These are phyloP conservation scores for Drosophila imparisetae DNA, from an alignment of 2,888 invertebrate genomes.

Conservation along the genomic window DNA sequence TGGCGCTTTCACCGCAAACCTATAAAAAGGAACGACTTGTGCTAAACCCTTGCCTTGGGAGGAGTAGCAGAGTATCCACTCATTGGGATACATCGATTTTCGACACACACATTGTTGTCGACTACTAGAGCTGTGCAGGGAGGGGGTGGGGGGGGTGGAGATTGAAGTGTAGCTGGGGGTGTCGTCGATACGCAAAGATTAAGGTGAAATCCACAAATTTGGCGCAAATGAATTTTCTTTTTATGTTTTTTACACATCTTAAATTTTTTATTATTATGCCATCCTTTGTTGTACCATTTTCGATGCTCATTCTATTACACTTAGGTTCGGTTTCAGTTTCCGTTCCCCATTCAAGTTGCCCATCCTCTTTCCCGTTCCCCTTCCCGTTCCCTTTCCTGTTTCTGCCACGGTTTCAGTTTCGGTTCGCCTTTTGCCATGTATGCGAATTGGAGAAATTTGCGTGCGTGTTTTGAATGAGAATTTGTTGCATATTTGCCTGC, in stretches of 20 bases:
- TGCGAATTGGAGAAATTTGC: constrained; percentile 80
- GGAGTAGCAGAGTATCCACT: constrained; percentile 42
- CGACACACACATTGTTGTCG: constrained; percentile 69
- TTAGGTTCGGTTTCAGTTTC: constrained; percentile 66
- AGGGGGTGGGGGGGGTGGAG: too few relatives aligned
- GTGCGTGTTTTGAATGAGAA: constrained; percentile 82
- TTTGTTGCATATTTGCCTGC: constrained; percentile 80
- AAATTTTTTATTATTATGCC: constrained; percentile 79
- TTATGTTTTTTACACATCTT: constrained; percentile 81
- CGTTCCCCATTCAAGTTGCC: not conserved
- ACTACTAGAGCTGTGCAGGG: not conserved
- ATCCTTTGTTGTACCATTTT: constrained; percentile 80
- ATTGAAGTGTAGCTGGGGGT: not conserved
- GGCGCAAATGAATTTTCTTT: constrained; percentile 80
- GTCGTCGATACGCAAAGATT: constrained; percentile 58
- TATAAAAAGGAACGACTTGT: constrained; percentile 66
- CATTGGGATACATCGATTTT: constrained; percentile 74
- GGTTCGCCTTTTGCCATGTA: constrained; percentile 54
- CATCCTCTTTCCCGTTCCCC: not conserved
- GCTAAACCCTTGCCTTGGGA: constrained; percentile 44
- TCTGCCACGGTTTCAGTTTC: constrained; percentile 35
- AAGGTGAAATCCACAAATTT: constrained; percentile 81
- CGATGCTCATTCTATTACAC: constrained; percentile 80
- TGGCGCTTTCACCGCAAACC: constrained; percentile 72
- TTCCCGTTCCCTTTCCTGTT: not conserved